A percentile compares a stretch with the other conserved stretches of the same genome.
Conservation (phyloP, 2,888 invertebrate genomes). For the Pocota personata region DNA sequence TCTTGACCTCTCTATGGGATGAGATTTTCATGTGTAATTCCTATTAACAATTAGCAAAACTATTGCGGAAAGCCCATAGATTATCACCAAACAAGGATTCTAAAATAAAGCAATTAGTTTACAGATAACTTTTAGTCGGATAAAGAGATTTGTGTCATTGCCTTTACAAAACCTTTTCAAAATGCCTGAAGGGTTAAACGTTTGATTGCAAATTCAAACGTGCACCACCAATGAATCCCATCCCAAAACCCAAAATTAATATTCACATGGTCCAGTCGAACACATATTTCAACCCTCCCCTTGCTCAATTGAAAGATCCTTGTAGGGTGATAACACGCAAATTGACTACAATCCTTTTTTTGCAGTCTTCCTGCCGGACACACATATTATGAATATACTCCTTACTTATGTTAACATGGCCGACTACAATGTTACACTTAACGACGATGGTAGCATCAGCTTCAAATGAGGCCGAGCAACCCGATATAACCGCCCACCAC, state of each 20-base stretch:
- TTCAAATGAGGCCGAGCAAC: conserved; percentile 26
- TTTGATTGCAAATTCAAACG: conserved; percentile 27
- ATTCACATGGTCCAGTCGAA: conserved; percentile 32
- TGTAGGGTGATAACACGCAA: conserved; percentile 48
- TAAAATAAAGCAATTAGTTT: neutral
- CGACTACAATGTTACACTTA: conserved; percentile 54
- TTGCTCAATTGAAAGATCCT: conserved; percentile 60
- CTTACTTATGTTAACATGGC: conserved; percentile 59
- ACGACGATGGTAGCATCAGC: conserved; percentile 12
- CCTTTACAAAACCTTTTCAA: neutral
- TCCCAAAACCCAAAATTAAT: conserved; percentile 45
- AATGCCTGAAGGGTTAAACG: neutral
- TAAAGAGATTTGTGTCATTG: neutral
- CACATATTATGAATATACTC: conserved; percentile 35
- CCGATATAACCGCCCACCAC: conserved; percentile 22
- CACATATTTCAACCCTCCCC: conserved; percentile 35
- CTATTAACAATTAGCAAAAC: neutral
- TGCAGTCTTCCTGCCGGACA: conserved; percentile 33
- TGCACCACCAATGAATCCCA: neutral
- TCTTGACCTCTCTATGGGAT: no score
- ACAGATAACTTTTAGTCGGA: neutral
- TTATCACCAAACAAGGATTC: neutral
- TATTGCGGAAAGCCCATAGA: neutral
- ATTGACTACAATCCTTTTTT: conserved; percentile 31
- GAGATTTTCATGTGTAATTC: neutral